phyloP scores from a whole-genome alignment of 2,888 invertebrate genomes.

The Ctena decussata region DNA sequence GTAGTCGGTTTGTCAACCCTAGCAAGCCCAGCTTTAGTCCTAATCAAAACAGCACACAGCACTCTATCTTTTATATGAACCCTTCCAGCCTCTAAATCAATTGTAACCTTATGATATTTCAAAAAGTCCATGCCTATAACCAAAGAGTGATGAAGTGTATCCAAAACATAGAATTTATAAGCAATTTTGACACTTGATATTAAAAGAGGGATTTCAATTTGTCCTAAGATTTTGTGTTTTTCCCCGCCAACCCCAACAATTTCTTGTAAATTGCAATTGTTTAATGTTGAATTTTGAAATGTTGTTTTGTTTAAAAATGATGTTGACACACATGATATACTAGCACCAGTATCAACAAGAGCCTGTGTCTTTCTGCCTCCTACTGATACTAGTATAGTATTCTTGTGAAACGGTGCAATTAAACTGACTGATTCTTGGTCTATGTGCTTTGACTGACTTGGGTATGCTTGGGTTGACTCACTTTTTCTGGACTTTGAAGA shows the following conservation, averaged over 20 bases:
- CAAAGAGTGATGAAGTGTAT: constrained; percentile 35
- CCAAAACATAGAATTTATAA: constrained; percentile 21
- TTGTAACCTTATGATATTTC: constrained; percentile 32
- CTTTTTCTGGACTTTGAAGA: not conserved
- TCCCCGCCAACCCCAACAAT: constrained; percentile 34
- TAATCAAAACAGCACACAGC: not conserved
- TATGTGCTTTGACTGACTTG: not conserved
- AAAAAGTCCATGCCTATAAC: constrained; percentile 62
- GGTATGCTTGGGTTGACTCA: not conserved
- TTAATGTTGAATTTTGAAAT: not conserved
- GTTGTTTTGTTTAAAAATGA: not conserved
- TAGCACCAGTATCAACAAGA: constrained; percentile 27
- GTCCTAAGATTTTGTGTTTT: constrained; percentile 12
- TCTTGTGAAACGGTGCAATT: constrained; percentile 21
- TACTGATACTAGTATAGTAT: constrained; percentile 9
- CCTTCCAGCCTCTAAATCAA: constrained; percentile 25
- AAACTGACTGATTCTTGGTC: not conserved
- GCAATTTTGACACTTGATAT: constrained; percentile 1
- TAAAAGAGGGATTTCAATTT: not conserved
- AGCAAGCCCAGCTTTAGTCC: constrained; percentile 26
- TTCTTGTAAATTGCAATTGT: not conserved
- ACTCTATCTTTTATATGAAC: constrained; percentile 10
- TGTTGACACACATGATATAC: constrained; percentile 14
- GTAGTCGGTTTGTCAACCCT: not conserved
- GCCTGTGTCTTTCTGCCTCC: not conserved